phyloP scores from a whole-genome alignment of 2,113 vertebrate species.

The Todiramphus chloris region DNA sequence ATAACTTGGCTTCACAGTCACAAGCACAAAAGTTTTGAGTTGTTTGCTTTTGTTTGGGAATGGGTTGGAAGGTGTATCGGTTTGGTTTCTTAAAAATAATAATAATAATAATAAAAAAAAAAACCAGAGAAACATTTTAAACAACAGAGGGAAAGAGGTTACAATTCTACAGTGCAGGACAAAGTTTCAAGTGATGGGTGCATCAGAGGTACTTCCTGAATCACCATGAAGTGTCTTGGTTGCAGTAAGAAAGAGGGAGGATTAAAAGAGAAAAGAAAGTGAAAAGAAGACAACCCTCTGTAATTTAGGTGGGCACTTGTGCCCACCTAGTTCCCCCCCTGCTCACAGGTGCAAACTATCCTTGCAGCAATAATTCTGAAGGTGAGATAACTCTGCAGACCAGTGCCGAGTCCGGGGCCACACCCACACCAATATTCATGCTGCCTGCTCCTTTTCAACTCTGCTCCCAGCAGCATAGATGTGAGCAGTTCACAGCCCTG shows the following conservation, averaged over 20 bases:
- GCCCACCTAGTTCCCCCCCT: background rate
- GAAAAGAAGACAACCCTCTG: background rate
- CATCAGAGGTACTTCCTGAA: background rate
- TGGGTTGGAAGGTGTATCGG: no score
- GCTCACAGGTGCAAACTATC: background rate
- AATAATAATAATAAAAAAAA: no score
- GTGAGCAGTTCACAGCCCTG: background rate
- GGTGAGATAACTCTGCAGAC: background rate
- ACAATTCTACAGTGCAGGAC: background rate
- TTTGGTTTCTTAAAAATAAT: background rate
- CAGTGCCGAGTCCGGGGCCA: background rate
- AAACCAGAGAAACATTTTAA: background rate
- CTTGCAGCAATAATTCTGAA: background rate
- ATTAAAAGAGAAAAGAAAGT: background rate
- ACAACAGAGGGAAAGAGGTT: background rate
- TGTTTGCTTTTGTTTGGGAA: background rate
- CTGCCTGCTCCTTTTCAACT: background rate
- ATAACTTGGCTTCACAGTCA: background rate
- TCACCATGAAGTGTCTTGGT: background rate
- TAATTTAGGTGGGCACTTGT: background rate
- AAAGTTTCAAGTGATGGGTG: background rate
- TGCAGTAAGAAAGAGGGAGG: background rate
- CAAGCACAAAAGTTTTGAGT: background rate
- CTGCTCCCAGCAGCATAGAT: background rate
- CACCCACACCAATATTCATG: rapidly evolving